Base-by-base conservation (phyloP, 2,113 vertebrate species). In the Otolemur garnettii region DNA sequence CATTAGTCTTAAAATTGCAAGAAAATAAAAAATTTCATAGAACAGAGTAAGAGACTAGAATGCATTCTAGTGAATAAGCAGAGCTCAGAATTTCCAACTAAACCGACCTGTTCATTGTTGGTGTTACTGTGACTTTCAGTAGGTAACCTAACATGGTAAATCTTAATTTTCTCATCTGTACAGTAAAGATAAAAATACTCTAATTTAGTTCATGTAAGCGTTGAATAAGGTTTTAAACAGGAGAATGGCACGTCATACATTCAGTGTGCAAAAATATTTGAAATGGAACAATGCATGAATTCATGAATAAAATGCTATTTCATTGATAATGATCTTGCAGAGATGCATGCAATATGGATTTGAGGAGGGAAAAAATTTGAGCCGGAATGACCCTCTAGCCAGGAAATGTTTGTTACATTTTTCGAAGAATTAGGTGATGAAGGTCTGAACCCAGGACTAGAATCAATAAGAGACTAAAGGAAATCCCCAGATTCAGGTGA, bases 201-300 rank as follows among this genome's bases (percentile, higher is more conserved):
- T 91, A 7, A 17, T 75, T 94, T 87, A 85, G 53, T 35, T 94
- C n/a, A 21, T 64, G 14, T 33, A 28, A 82, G 24, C 84, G 38
- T 85, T 93, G 62, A 80, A 45, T 96, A 92, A 84, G 35, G 3
- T 64, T 93, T 68, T 81, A 22, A 81, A 50, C 7, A 87, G 71
- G 38, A 79, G 45, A 80, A 75, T 87, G 30, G 0, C 9, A 38
- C 81, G 12, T 35, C 17, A 55, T 78, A 60, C 13, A 50, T 57
- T 92, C 33, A 82, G 4, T 87, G 22, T 24, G 19, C 18, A 93
- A 72, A 96, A 87, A 45, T 35, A 26, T 57, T 87, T 35, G 21
- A 77, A 87, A 17, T 53, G 30, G 9, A 80, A 69, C 21, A 94
- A 17, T 87, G 22, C 17, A 33, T 91, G 30, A 33, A 38, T 26